Evolutionary conservation across 2,888 invertebrate species (phyloP).

Genomic region (Mellilla xanthometata): DNA sequence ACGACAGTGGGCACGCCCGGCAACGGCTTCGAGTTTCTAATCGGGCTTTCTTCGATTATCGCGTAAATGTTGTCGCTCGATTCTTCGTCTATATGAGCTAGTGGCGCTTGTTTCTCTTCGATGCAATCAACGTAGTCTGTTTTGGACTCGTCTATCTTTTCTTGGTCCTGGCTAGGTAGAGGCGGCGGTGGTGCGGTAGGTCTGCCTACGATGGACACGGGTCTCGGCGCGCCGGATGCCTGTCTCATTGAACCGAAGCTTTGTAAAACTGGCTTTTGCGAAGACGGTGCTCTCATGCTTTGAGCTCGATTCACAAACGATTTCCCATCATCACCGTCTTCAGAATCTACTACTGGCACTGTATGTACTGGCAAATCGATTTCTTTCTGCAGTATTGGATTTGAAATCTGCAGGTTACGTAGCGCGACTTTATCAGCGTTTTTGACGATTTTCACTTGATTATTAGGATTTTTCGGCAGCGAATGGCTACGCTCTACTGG

Average conservation of each 20-base stretch:
- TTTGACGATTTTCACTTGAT: conserved; percentile 84
- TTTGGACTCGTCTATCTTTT: conserved; percentile 52
- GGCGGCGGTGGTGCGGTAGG: conserved; percentile 91
- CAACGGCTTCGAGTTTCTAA: conserved; percentile 62
- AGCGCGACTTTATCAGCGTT: conserved; percentile 86
- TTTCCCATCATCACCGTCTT: conserved; percentile 79
- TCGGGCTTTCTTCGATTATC: conserved; percentile 91
- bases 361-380: conserved; percentile 83
- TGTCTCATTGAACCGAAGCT: conserved; percentile 93
- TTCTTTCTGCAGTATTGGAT: conserved; percentile 89
- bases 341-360: conserved; percentile 82
- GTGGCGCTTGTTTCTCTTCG: conserved; percentile 84
- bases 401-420: conserved; percentile 90
- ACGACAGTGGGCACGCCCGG: conserved; percentile 60
- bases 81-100: conserved; percentile 85
- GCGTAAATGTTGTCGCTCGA: conserved; percentile 92
- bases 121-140: conserved; percentile 91
- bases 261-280: conserved; percentile 85
- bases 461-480: conserved; percentile 81
- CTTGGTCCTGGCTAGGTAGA: conserved; percentile 71
- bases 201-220: conserved; percentile 88
- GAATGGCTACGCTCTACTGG: conserved; percentile 81
- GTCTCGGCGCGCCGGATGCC: conserved; percentile 85
- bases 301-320: conserved; percentile 89
- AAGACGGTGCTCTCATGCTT: conserved; percentile 87